Conservation (phyloP, 2,888 invertebrate genomes). For the Oscheius sp. region DNA sequence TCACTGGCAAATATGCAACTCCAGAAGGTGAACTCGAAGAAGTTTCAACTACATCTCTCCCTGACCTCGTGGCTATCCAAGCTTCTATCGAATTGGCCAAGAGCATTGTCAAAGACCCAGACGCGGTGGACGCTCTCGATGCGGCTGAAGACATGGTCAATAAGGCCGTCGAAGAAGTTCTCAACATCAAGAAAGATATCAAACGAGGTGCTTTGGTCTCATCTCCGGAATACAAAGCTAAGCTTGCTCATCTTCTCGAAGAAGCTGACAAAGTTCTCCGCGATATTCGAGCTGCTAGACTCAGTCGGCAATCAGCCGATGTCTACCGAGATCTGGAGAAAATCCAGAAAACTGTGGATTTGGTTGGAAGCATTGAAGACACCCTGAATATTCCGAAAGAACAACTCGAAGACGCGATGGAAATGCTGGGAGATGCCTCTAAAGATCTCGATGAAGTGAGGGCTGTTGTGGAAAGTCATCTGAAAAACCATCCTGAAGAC, state of each 20-base stretch:
- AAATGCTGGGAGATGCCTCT: constrained; percentile 30
- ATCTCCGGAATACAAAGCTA: constrained; percentile 4
- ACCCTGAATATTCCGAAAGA: neutral
- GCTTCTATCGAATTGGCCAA: constrained; percentile 27
- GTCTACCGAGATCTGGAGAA: neutral
- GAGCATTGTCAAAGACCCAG: constrained; percentile 28
- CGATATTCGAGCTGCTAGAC: neutral
- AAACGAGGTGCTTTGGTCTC: constrained; percentile 13
- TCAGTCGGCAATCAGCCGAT: neutral
- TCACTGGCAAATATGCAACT: constrained; percentile 14
- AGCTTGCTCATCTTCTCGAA: neutral
- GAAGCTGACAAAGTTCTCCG: neutral
- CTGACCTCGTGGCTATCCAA: constrained; percentile 8
- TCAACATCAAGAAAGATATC: constrained; percentile 5
- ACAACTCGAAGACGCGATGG: constrained; percentile 35
- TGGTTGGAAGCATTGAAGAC: constrained; percentile 18
- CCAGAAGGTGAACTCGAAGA: constrained; percentile 13
- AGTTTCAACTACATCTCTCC: constrained; percentile 21
- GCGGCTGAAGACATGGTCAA: constrained; percentile 26
- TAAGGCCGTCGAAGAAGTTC: constrained; percentile 9
- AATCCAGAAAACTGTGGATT: constrained; percentile 2
- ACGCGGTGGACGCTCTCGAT: constrained; percentile 32
- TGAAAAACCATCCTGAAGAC: constrained; percentile 39
- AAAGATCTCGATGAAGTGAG: constrained; percentile 34
- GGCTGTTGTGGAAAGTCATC: constrained; percentile 32